Percentiles rank a stretch among this genome's conserved stretches.
Conservation (phyloP, 35 echinoderm and acorn worm species). For the Hemicentrotus pulcherrimus region DNA sequence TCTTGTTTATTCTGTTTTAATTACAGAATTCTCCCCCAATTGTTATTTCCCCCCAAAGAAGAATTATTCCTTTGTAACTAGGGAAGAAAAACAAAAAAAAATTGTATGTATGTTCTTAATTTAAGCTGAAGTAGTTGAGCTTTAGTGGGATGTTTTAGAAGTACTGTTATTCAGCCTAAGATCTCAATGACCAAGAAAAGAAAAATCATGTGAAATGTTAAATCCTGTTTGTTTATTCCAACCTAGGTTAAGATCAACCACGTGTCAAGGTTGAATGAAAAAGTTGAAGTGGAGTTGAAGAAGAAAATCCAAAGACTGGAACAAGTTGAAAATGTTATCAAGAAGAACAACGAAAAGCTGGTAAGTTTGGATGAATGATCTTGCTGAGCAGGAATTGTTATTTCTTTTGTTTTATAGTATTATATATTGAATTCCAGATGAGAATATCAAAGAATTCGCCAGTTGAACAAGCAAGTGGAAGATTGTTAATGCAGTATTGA, state of each 20-base stretch:
- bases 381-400: too few relatives aligned
- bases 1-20: too few relatives aligned
- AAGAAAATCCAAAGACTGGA: constrained; percentile 62
- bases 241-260: constrained; percentile 80
- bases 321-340: constrained; percentile 60
- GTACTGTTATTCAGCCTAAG: too few relatives aligned
- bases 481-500: too few relatives aligned
- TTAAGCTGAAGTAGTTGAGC: too few relatives aligned
- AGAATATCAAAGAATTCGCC: not conserved
- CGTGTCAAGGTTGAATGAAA: constrained; percentile 67
- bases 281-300: constrained; percentile 61
- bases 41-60: too few relatives aligned
- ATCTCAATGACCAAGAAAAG: not conserved
- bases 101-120: too few relatives aligned
- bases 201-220: not conserved
- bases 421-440: not conserved
- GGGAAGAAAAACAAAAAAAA: too few relatives aligned
- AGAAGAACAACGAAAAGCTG: constrained; percentile 76
- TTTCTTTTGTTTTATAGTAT: not conserved
- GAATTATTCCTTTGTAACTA: too few relatives aligned
- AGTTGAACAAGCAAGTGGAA: too few relatives aligned
- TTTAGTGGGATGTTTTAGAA: too few relatives aligned
- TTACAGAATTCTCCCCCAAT: too few relatives aligned
- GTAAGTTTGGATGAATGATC: constrained; percentile 46
- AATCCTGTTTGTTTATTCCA: not conserved